Evolutionary conservation across 2,888 invertebrate genomes (phyloP), one percentile per base, ranked within the genome.

Genomic region (Perizoma affinitatum): DNA sequence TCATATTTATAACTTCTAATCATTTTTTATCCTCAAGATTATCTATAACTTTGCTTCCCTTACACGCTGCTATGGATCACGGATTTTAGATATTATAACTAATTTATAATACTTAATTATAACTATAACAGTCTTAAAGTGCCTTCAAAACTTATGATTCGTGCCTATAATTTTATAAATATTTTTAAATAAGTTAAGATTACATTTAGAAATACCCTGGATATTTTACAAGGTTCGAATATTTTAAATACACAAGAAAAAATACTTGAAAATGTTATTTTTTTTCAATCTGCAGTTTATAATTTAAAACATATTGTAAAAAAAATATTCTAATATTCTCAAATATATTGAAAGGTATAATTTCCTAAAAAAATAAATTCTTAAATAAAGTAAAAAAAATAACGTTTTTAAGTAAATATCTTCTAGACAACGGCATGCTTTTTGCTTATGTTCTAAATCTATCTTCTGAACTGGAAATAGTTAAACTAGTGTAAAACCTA

Each of bases 1-100:
- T 36, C 53, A 22, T 36, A n/a, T 53, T 46, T 46, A 51, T 43
- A 61, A 52, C 46, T 6, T 40, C 5, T 60, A 57, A 38, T 38
- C 6, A 10, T 10, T 47, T 44, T 51, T 52, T 38, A 49, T 11
- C 48, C 22, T 41, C 38, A 51, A 52, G 42, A 40, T 34, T 52
- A 42, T 72, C 67, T 51, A 63, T 64, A 66, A 65, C 70, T 70
- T 65, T 74, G 78, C 82, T 79, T 83, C 73, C 67, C 64, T 87
- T 87, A 63, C 89, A 90, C 82, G 90, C 90, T 69, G 84, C 88
- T 59, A 61, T 55, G 88, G 88, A 86, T 33, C 58, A 56, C 63
- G 67, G 67, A 56, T 46, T 40, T 40, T 44, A 63, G 58, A 48
- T 63, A 59, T 53, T 63, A 56, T 65, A 44, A 87, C 46, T 84